Evolutionary conservation across 2,113 vertebrate genomes (phyloP).

Genomic region (Otocyon megalotis): DNA sequence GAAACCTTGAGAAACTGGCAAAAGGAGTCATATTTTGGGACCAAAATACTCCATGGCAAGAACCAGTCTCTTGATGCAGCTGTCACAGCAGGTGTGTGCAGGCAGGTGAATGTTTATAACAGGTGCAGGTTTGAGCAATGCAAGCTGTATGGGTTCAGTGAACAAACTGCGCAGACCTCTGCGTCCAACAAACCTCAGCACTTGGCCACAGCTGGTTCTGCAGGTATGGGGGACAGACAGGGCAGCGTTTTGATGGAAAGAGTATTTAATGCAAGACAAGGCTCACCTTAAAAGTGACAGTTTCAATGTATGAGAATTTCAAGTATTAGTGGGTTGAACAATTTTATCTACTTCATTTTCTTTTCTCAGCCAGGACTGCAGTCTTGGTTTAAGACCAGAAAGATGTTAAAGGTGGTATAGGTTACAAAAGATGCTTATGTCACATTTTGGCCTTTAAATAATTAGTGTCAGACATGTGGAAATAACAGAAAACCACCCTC

Average conservation of each 20-base stretch:
- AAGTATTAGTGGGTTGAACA: not conserved
- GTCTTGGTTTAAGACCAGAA: not conserved
- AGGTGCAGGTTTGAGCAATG: not conserved
- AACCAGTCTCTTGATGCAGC: not conserved
- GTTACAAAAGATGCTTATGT: not conserved
- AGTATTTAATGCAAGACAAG: not conserved
- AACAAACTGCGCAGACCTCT: not conserved
- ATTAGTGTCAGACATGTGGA: not conserved
- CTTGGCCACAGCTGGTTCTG: not conserved
- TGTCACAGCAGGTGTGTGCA: not conserved
- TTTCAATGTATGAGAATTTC: not conserved
- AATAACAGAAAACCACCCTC: fast-evolving
- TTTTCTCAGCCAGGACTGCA: not conserved
- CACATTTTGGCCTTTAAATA: not conserved
- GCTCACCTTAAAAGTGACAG: not conserved
- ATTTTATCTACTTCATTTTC: not conserved
- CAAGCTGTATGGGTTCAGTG: not conserved
- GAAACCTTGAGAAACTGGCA: not conserved
- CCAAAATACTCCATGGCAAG: not conserved
- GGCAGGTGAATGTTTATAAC: slow-evolving; percentile 24
- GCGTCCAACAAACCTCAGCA: not conserved
- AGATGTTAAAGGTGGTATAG: not conserved
- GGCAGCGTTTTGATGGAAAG: not conserved
- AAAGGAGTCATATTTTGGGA: not conserved
- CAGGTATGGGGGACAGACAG: not conserved